Base-by-base conservation (phyloP, 2,888 invertebrate genomes). In the Drosophila neonasuta region DNA sequence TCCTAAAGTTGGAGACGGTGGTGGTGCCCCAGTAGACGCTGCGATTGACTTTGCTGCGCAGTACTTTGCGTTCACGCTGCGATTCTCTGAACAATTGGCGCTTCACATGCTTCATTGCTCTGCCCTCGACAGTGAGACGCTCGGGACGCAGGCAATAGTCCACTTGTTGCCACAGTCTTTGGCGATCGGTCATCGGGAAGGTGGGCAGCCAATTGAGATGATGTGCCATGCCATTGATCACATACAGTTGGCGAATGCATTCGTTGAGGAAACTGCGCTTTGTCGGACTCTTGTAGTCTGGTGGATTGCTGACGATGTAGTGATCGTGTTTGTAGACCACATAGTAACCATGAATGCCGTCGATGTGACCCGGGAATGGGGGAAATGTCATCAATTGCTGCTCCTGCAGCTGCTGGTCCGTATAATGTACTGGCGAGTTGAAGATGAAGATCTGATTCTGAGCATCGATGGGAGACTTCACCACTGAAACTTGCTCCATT, bases 231-330 rank as follows among this genome's bases (percentile, higher is more conserved):
- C 82, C 83, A 45, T 77, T 76, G 9, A 79, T 64, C 10, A 83
- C 46, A 51, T 87, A 83, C 54, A 87, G 20, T 41, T 86, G 86
- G 0, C 80, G 69, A 32, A 87, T 83, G 70, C 88, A 88, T 36
- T 83, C 83, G 64, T 78, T 88, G 29, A 88, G 79, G 48, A 78
- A 83, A 2, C 72, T 78, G 5, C 88, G 68, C 55, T 88, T 88
- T 0, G 74, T 74, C 3, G 79, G 71, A 30, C 72, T 79, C 17
- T 63, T 63, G 52, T 75, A 88, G 60, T 86, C 74, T 5, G 75
- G 76, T 4, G 68, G 70, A 42, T 57, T 74, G 32, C 56, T 70
- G 13, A 76, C 48, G 3, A 74, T 71, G 4, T 71, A 79, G 17
- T 86, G 85, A 52, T 82, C 82, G 2, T 77, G 62, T 45, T 79